These are phyloP conservation scores for Holacanthella duospinosa DNA, from an alignment of 2,888 invertebrate species.

Conservation along the genomic window DNA sequence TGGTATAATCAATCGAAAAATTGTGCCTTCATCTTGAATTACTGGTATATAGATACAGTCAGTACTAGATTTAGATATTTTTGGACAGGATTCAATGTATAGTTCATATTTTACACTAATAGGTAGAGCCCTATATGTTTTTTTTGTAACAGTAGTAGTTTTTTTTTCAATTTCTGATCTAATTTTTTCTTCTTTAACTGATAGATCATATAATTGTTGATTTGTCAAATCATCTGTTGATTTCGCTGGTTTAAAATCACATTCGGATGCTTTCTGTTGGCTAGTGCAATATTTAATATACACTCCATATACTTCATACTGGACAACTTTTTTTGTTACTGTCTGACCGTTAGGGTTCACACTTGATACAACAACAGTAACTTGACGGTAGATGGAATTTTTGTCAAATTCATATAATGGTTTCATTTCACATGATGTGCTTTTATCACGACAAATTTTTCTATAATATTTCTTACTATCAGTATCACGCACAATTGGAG, in stretches of 20 bases:
- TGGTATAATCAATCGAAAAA: not conserved
- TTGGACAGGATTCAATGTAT: not conserved
- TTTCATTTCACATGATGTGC: not conserved
- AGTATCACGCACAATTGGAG: not conserved
- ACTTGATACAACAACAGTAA: not conserved
- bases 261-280: not conserved
- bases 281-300: not conserved
- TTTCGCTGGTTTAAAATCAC: not conserved
- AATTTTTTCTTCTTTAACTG: not conserved
- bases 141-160: not conserved
- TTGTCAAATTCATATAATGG: not conserved
- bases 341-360: not conserved
- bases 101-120: not conserved
- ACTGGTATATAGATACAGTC: not conserved
- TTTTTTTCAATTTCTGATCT: not conserved
- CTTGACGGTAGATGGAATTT: not conserved
- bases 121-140: not conserved
- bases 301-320: not conserved
- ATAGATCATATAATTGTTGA: not conserved
- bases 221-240: not conserved
- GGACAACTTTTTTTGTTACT: not conserved
- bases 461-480: not conserved
- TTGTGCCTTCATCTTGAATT: not conserved
- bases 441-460: not conserved
- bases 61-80: not conserved